phyloP scores from a whole-genome alignment of 2,888 invertebrate genomes.

The Drosophila glabriapex region DNA sequence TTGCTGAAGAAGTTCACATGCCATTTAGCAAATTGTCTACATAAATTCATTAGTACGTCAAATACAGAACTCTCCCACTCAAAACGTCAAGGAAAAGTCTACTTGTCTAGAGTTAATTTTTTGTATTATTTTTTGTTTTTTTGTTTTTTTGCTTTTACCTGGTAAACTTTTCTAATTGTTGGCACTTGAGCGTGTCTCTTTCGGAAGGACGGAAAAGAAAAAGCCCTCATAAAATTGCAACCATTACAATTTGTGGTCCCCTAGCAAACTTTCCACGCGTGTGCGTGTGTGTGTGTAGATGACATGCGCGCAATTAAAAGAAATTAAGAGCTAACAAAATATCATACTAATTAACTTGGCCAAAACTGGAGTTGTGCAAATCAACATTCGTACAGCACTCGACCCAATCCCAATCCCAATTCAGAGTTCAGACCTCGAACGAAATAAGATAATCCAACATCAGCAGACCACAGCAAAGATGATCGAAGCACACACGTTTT shows the following conservation, averaged over 20 bases:
- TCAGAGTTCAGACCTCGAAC: slow-evolving; percentile 26
- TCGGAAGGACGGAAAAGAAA: slow-evolving; percentile 4
- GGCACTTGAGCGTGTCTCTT: slow-evolving; percentile 60
- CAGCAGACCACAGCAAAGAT: slow-evolving; percentile 26
- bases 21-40: slow-evolving; percentile 64
- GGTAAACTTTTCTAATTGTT: slow-evolving; percentile 67
- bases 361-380: slow-evolving; percentile 33
- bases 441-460: slow-evolving; percentile 37
- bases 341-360: slow-evolving; percentile 67
- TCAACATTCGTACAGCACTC: slow-evolving; percentile 50
- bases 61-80: slow-evolving; percentile 32
- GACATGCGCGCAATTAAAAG: slow-evolving; percentile 64
- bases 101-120: slow-evolving; percentile 1
- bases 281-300: slow-evolving; percentile 11
- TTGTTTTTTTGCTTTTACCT: slow-evolving; percentile 22
- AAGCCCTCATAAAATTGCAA: slow-evolving; percentile 68
- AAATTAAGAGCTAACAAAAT: slow-evolving; percentile 50
- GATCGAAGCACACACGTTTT: slow-evolving; percentile 53
- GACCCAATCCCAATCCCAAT: slow-evolving; percentile 40
- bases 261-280: slow-evolving; percentile 13
- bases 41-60: slow-evolving; percentile 67
- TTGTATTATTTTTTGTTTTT: not conserved
- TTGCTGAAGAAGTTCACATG: slow-evolving; percentile 41
- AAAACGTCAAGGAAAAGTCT: slow-evolving; percentile 8
- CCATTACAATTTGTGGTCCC: slow-evolving; percentile 56